Evolutionary conservation across 2,113 vertebrate species (phyloP).

Genomic region (Serranochromis macrocephalus): DNA sequence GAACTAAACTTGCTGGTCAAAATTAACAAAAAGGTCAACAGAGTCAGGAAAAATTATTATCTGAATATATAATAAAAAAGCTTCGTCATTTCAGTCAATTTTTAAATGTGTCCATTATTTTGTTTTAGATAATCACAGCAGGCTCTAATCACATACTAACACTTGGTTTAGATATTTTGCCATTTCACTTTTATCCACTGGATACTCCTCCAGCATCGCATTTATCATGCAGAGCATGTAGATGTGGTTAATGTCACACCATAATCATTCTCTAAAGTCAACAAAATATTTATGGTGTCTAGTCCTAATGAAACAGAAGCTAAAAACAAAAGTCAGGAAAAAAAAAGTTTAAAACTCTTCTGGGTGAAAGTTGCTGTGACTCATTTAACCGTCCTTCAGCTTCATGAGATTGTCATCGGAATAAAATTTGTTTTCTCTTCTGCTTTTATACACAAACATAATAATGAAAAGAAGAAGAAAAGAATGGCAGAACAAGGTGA

Average conservation of each 20-base stretch:
- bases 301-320: not conserved
- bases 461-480: not conserved
- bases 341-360: not conserved
- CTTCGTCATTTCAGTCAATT: not conserved
- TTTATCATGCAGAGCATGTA: not conserved
- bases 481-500: not conserved
- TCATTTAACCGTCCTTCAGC: not conserved
- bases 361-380: not conserved
- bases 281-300: not conserved
- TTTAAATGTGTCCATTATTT: not conserved
- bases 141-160: not conserved
- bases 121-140: not conserved
- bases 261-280: not conserved
- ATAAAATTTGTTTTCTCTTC: not conserved
- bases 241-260: not conserved
- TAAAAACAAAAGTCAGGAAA: fast-evolving
- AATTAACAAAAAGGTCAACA: not conserved
- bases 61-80: not conserved
- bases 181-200: not conserved
- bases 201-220: not conserved
- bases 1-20: not conserved
- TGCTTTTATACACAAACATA: not conserved
- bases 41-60: not conserved
- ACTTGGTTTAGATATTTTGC: not conserved
- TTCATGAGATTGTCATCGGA: not conserved